A percentile compares a stretch with the other conserved stretches of the same genome.
These are phyloP conservation scores for Thysanoteuthis rhombus DNA, from an alignment of 2,888 invertebrate species.

Conservation along the genomic window DNA sequence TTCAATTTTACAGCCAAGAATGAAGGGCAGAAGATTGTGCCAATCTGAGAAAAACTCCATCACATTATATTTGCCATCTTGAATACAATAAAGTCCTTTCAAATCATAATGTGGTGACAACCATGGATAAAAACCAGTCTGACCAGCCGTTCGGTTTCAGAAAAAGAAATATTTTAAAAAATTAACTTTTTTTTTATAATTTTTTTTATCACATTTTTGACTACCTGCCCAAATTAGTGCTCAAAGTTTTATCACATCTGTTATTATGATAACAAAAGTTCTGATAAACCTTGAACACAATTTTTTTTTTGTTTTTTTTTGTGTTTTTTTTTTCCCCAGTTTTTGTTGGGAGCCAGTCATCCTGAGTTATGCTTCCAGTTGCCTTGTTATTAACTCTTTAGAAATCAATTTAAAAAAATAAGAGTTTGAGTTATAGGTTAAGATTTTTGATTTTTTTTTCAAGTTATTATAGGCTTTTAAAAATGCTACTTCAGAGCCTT, in stretches of 20 bases:
- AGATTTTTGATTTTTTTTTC: background rate
- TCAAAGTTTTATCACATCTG: constrained; percentile 12
- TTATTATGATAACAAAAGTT: background rate
- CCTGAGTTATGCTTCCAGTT: background rate
- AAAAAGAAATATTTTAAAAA: background rate
- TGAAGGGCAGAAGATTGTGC: background rate
- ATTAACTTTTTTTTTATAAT: background rate
- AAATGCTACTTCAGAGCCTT: background rate
- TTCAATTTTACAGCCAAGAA: background rate
- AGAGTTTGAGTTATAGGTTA: background rate
- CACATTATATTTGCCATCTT: background rate
- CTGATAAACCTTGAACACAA: background rate
- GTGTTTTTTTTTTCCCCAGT: background rate
- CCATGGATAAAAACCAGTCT: constrained; percentile 12
- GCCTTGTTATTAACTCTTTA: background rate
- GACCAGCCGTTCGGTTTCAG: background rate
- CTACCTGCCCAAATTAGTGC: background rate
- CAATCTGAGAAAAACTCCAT: background rate
- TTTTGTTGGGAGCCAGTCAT: constrained; percentile 12
- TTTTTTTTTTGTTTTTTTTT: background rate
- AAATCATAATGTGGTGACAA: background rate
- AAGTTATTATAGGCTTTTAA: background rate
- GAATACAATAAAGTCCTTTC: background rate
- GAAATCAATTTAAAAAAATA: background rate
- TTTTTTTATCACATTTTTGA: background rate